Conservation (phyloP, 2,113 vertebrate species). For the Megatriorchis doriae region DNA sequence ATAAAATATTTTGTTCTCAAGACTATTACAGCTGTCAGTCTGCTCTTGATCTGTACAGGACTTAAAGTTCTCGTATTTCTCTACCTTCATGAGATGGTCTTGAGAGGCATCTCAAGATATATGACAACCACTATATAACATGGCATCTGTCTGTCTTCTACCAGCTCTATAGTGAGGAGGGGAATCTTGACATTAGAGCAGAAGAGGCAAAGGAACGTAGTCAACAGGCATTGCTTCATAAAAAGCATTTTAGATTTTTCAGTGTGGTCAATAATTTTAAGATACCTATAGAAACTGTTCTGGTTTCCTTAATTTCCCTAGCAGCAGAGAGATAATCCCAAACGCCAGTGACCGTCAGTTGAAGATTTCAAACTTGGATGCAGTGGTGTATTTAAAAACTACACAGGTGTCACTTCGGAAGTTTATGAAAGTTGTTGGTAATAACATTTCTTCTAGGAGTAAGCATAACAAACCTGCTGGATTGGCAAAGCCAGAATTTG, state of each 20-base stretch:
- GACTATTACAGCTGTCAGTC: constrained; percentile 22
- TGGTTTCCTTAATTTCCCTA: not conserved
- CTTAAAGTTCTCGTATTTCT: not conserved
- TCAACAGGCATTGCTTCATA: not conserved
- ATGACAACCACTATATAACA: not conserved
- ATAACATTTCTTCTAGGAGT: not conserved
- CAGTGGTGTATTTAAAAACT: not conserved
- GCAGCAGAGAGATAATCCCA: not conserved
- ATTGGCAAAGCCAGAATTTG: not conserved
- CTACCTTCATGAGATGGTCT: not conserved
- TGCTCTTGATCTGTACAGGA: not conserved
- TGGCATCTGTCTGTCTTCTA: not conserved
- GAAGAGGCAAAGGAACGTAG: not conserved
- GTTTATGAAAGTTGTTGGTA: not conserved
- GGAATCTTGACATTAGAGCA: not conserved
- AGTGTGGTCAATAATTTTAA: not conserved
- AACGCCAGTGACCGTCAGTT: not conserved
- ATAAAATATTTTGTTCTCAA: constrained; percentile 85
- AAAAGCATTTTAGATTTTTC: not conserved
- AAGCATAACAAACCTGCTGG: not conserved
- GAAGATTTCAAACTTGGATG: not conserved
- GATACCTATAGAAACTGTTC: not conserved
- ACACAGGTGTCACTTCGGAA: not conserved
- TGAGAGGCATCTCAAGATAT: not conserved
- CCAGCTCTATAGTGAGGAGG: not conserved